Evolutionary conservation across 2,888 invertebrate genomes (phyloP).

Genomic region (Anagyrus pseudococci): DNA sequence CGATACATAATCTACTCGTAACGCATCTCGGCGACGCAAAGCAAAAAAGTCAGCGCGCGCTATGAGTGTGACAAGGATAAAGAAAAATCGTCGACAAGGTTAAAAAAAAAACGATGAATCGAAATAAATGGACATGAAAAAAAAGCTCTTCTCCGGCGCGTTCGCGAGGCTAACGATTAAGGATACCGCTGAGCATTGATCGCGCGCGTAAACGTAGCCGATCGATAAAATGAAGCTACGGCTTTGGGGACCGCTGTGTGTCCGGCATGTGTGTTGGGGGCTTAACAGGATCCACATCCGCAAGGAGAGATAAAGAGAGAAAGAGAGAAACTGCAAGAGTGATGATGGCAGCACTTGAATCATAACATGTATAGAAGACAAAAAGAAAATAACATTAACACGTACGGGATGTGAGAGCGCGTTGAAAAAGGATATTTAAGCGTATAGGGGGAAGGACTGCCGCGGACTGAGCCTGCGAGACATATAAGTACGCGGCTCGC

Average conservation of each 20-base stretch:
- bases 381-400: too few relatives aligned
- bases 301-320: conserved; percentile 2
- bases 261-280: conserved; percentile 39
- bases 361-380: conserved; percentile 2
- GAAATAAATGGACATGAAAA: background rate
- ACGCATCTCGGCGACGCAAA: background rate
- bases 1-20: background rate
- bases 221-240: background rate
- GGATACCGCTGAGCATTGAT: conserved; percentile 28
- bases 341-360: conserved; percentile 15
- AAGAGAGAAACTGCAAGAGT: conserved; percentile 36
- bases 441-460: too few relatives aligned
- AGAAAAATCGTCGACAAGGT: too few relatives aligned
- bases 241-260: conserved; percentile 35
- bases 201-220: conserved; percentile 14
- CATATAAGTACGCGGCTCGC: too few relatives aligned
- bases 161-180: conserved; percentile 23
- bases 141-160: conserved; percentile 22
- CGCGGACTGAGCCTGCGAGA: too few relatives aligned
- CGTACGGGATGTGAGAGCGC: too few relatives aligned
- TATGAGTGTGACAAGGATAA: too few relatives aligned
- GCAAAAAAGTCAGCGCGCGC: background rate
- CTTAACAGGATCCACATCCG: too few relatives aligned
- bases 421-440: too few relatives aligned
- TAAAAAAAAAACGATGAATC: background rate